phyloP scores from a whole-genome alignment of 2,113 vertebrate genomes.

The Tetraodon nigroviridis region DNA sequence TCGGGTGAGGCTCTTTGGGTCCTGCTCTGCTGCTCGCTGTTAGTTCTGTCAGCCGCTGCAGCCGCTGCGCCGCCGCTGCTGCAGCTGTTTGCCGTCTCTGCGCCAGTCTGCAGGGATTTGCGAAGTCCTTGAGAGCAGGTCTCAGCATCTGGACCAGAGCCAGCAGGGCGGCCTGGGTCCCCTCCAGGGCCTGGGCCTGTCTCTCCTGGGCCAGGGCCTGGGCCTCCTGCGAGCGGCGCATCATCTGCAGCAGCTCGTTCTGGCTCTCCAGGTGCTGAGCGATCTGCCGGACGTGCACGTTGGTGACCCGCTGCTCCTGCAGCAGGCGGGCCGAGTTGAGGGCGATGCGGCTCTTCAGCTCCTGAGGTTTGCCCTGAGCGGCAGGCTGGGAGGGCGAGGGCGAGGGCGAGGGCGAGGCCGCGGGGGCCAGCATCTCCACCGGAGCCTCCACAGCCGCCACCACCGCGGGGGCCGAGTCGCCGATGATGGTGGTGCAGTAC shows the following conservation, averaged over 20 bases:
- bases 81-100: slow-evolving; percentile 55
- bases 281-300: slow-evolving; percentile 92
- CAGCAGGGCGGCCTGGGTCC: slow-evolving; percentile 87
- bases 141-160: slow-evolving; percentile 91
- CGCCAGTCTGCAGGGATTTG: slow-evolving; percentile 84
- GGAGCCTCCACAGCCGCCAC: slow-evolving; percentile 75
- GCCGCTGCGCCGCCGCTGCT: slow-evolving; percentile 28
- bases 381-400: slow-evolving; percentile 68
- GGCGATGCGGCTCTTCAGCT: slow-evolving; percentile 92
- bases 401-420: slow-evolving; percentile 45
- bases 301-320: slow-evolving; percentile 95
- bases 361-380: slow-evolving; percentile 84
- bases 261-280: slow-evolving; percentile 95
- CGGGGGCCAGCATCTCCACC: slow-evolving; percentile 82
- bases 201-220: slow-evolving; percentile 93
- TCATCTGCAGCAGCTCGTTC: slow-evolving; percentile 91
- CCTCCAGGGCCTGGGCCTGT: slow-evolving; percentile 94
- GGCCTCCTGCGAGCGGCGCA: slow-evolving; percentile 91
- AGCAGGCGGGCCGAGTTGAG: slow-evolving; percentile 93
- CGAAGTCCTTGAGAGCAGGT: slow-evolving; percentile 92
- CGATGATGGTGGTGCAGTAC: slow-evolving; percentile 87
- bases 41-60: slow-evolving; percentile 21
- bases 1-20: slow-evolving; percentile 38
- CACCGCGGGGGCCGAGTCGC: slow-evolving; percentile 76
- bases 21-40: slow-evolving; percentile 40